phyloP scores from a whole-genome alignment of 1,140 invertebrate species.

The Galleria mellonella region DNA sequence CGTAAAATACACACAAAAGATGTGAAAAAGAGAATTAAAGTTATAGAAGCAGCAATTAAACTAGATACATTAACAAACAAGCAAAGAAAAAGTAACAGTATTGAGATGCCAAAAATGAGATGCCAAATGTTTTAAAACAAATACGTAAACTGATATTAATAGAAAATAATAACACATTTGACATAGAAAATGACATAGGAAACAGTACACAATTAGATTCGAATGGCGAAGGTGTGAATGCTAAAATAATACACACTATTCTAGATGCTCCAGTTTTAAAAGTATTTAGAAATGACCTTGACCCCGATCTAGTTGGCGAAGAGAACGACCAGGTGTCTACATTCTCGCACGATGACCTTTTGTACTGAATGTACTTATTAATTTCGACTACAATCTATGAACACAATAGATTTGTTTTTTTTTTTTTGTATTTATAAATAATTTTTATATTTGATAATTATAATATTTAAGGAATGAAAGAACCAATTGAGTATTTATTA shows the following conservation, averaged over 20 bases:
- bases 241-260: conserved; percentile 14
- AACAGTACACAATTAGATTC: not conserved
- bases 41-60: too few relatives aligned
- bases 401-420: too few relatives aligned
- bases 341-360: conserved; percentile 24
- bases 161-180: not conserved
- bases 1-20: too few relatives aligned
- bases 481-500: too few relatives aligned
- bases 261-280: conserved; percentile 29
- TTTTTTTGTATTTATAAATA: too few relatives aligned
- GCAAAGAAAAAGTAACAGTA: too few relatives aligned
- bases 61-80: too few relatives aligned
- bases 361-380: conserved; percentile 13
- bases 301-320: conserved; percentile 43
- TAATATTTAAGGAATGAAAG: too few relatives aligned
- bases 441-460: too few relatives aligned
- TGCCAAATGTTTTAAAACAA: too few relatives aligned
- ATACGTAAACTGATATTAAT: not conserved
- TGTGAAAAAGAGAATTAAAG: too few relatives aligned
- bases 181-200: conserved; percentile 1
- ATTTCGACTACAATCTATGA: not conserved
- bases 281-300: conserved; percentile 47
- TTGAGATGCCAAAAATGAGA: too few relatives aligned
- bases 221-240: not conserved
- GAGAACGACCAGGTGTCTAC: conserved; percentile 22